Conservation (phyloP, 1,140 invertebrate species). For the Antheraea pernyi region DNA sequence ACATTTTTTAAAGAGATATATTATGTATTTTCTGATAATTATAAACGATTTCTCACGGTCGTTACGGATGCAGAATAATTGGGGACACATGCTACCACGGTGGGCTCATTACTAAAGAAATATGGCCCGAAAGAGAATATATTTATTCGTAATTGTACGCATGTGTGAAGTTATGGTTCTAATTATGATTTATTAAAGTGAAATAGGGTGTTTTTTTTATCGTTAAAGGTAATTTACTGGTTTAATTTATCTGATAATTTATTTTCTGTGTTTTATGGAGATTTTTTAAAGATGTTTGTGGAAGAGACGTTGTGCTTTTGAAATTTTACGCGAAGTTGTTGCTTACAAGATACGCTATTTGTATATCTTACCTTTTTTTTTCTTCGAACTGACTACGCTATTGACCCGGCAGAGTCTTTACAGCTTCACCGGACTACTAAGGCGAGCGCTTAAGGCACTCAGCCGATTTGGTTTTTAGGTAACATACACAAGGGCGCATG, state of each 20-base stretch:
- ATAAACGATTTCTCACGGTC: slow-evolving; percentile 51
- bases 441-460: no score
- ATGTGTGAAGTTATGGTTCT: slow-evolving; percentile 45
- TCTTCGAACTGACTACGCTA: no score
- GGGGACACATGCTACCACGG: slow-evolving; percentile 58
- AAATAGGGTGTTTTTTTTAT: slow-evolving; percentile 7
- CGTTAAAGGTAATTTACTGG: slow-evolving; percentile 18
- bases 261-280: neutral
- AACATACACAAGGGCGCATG: no score
- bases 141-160: slow-evolving; percentile 53
- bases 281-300: slow-evolving; percentile 1
- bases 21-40: slow-evolving; percentile 7
- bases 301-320: no score
- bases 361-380: no score
- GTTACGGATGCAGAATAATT: slow-evolving; percentile 52
- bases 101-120: slow-evolving; percentile 57
- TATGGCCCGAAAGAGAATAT: slow-evolving; percentile 47
- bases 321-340: no score
- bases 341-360: no score
- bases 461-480: no score
- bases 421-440: no score
- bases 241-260: slow-evolving; percentile 3
- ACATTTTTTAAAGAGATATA: no score
- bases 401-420: no score
- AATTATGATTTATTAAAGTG: slow-evolving; percentile 55